Evolutionary conservation across 2,888 invertebrate genomes (phyloP), one percentile per base, ranked within the genome.

Genomic region (Polyploca ridens): DNA sequence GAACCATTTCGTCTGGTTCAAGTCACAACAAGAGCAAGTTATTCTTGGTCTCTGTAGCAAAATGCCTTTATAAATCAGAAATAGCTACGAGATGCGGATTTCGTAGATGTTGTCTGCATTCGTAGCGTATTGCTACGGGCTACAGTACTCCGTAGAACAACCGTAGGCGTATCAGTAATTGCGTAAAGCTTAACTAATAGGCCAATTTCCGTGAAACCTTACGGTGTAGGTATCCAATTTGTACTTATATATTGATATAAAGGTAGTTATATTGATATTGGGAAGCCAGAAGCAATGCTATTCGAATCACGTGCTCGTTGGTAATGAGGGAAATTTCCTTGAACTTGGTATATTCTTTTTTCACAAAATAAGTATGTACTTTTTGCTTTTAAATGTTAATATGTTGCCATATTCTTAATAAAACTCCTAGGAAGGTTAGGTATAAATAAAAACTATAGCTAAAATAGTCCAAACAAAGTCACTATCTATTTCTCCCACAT

Each of bases 121-220:
- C 69, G 69, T 68, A 69, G 66, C 69, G 49, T 33, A 64, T 64
- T 66, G 69, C 73, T 71, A 73, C 72, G 68, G 33, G 70, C 63
- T 68, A 66, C 61, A 49, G 63, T 54, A 64, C 74, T 77, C 75
- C 80, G 74, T 63, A 65, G 60, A 49, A 65, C 61, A 64, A 38
- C 64, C 71, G 77, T 73, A 77, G 71, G 67, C 70, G 70, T 70
- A 54, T 61, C 64, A 65, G 66, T 65, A 69, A 76, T 73, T 76
- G 67, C 63, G 64, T 74, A 60, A 63, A 69, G 58, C 64, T 61
- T 63, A 71, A 62, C 35, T 69, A 66, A 64, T 70, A 70, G 62
- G 35, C 63, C 67, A 70, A 72, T 75, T 75, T 70, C 66, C 66
- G 16, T 49, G 65, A 72, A 76, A 66, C 63, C 64, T 41, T 63